phyloP scores from a whole-genome alignment of 1,140 invertebrate genomes.

The Ostrea denselamellosa region DNA sequence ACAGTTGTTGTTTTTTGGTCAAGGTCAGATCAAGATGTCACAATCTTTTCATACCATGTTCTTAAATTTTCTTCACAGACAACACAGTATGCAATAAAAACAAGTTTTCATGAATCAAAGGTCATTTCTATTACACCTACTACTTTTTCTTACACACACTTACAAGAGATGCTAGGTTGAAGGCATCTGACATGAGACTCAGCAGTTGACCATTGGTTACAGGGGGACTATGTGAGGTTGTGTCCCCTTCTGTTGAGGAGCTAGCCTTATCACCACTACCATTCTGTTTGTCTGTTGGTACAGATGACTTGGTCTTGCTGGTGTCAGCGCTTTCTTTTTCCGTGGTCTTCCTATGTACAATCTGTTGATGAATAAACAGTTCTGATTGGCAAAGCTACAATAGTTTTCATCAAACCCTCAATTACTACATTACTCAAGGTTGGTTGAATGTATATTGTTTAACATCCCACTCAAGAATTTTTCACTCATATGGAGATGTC shows the following conservation, averaged over 20 bases:
- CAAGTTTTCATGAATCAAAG: too few species aligned
- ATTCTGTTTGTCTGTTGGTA: slow-evolving; percentile 26
- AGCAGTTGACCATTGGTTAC: slow-evolving; percentile 73
- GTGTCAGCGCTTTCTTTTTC: not conserved
- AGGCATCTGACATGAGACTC: slow-evolving; percentile 69
- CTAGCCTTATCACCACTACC: slow-evolving; percentile 41
- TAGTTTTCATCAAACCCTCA: too few species aligned
- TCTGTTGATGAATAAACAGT: not conserved
- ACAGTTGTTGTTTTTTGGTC: too few species aligned
- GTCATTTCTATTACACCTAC: not conserved
- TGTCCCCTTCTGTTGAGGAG: slow-evolving; percentile 46
- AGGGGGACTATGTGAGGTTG: slow-evolving; percentile 58
- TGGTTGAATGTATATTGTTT: too few species aligned
- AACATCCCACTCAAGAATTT: too few species aligned
- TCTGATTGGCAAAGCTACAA: too few species aligned
- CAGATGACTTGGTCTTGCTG: not conserved
- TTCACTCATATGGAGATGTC: too few species aligned
- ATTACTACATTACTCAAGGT: too few species aligned
- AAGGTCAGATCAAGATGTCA: too few species aligned
- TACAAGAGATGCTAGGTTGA: slow-evolving; percentile 65
- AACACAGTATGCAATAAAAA: not conserved
- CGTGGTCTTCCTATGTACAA: not conserved
- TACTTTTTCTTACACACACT: not conserved
- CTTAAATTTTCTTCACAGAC: too few species aligned
- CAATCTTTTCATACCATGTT: too few species aligned